Percentiles rank a stretch among this genome's conserved stretches.
Conservation (phyloP, 2,113 vertebrate species). For the western clawed frog (Xenopus tropicalis) region DNA sequence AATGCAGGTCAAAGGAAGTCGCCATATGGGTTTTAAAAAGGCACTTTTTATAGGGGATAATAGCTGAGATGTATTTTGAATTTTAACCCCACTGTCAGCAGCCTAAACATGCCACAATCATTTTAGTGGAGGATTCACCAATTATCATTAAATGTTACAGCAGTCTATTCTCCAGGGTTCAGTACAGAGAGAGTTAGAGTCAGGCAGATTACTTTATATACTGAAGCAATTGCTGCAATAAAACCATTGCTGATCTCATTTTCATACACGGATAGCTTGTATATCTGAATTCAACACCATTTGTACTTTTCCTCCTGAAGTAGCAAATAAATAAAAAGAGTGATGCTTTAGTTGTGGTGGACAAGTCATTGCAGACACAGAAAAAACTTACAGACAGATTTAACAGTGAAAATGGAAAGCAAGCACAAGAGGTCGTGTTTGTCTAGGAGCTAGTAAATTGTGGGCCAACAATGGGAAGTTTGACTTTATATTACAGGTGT, state of each 20-base stretch:
- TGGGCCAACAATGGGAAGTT: too few relatives aligned
- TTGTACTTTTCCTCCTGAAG: too few relatives aligned
- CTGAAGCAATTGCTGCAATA: neutral
- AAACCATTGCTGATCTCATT: neutral
- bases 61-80: slow-evolving; percentile 62
- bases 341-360: too few relatives aligned
- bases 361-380: too few relatives aligned
- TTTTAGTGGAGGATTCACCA: neutral
- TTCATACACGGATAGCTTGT: neutral
- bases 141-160: neutral
- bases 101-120: slow-evolving; percentile 2
- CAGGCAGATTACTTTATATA: neutral
- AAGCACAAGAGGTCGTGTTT: too few relatives aligned
- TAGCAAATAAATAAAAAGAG: too few relatives aligned
- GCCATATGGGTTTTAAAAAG: slow-evolving; percentile 90
- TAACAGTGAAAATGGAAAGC: too few relatives aligned
- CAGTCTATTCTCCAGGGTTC: neutral
- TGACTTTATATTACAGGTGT: too few relatives aligned
- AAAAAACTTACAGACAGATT: too few relatives aligned
- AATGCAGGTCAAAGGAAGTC: slow-evolving; percentile 95
- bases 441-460: too few relatives aligned
- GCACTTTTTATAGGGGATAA: slow-evolving; percentile 84
- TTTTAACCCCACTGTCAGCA: slow-evolving; percentile 64
- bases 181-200: neutral
- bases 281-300: too few relatives aligned